phyloP scores from a whole-genome alignment of 2,797 vertebrate species.

The Neosilurus hyrtlii region DNA sequence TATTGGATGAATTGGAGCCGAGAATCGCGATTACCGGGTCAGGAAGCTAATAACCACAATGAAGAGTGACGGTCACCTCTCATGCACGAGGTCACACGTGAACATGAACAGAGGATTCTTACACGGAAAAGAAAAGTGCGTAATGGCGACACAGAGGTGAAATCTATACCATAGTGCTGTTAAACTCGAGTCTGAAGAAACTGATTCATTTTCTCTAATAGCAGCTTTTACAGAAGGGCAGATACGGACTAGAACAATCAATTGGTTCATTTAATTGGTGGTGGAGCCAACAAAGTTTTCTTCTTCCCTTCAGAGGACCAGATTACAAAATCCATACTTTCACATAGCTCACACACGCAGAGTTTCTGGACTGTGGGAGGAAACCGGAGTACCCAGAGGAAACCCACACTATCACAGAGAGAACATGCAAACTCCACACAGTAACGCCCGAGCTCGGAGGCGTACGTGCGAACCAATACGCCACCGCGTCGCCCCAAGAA shows the following conservation, averaged over 20 bases:
- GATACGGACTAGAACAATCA: not conserved
- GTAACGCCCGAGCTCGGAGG: too few relatives aligned
- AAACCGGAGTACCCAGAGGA: too few relatives aligned
- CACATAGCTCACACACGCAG: too few relatives aligned
- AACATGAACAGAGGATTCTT: not conserved
- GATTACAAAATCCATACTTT: too few relatives aligned
- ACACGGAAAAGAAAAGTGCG: not conserved
- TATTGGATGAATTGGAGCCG: not conserved
- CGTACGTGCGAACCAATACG: too few relatives aligned
- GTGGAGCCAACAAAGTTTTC: too few relatives aligned
- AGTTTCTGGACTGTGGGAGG: too few relatives aligned
- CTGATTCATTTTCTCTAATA: not conserved
- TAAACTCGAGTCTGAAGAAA: not conserved
- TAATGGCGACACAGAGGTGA: not conserved
- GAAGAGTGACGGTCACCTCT: not conserved
- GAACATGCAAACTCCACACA: too few relatives aligned
- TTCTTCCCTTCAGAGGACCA: too few relatives aligned
- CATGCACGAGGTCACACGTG: not conserved
- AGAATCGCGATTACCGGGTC: not conserved
- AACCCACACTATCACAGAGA: too few relatives aligned
- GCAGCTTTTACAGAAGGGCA: not conserved
- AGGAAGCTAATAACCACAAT: constrained; percentile 7
- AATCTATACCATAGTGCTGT: not conserved
- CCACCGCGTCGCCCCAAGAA: too few relatives aligned
- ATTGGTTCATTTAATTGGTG: too few relatives aligned